Conservation (phyloP, 2,888 invertebrate species). For the Tolmerus cingulatus region DNA sequence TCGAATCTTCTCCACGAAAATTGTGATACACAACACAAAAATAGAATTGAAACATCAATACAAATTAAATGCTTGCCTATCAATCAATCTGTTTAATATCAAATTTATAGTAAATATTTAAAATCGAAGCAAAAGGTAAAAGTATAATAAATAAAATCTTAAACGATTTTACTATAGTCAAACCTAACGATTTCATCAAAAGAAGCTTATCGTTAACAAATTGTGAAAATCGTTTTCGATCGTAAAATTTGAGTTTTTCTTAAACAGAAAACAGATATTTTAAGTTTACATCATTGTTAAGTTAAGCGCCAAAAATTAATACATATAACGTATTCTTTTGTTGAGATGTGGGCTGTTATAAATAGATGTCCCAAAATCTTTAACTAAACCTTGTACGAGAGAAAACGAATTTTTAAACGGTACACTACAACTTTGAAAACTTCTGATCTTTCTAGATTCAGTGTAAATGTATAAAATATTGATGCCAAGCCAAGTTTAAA, state of each 20-base stretch:
- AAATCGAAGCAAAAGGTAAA: neutral
- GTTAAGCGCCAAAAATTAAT: neutral
- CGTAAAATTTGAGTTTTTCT: neutral
- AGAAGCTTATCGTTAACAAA: neutral
- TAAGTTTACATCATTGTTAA: too few relatives aligned
- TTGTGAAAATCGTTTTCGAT: neutral
- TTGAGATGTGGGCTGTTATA: neutral
- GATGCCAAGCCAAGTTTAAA: too few relatives aligned
- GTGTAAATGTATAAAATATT: too few relatives aligned
- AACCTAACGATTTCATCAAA: neutral
- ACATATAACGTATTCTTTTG: too few relatives aligned
- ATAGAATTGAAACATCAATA: neutral
- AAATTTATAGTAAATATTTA: neutral
- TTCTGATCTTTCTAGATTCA: neutral
- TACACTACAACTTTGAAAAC: too few relatives aligned
- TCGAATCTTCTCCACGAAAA: neutral
- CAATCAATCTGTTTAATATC: neutral
- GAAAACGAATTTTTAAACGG: too few relatives aligned
- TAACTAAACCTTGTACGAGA: neutral
- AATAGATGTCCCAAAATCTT: neutral
- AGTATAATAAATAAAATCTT: neutral
- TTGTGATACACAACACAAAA: neutral
- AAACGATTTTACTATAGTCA: neutral
- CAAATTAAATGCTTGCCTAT: neutral
- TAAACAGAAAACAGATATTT: too few relatives aligned